Conservation (phyloP, 2,888 invertebrate genomes). For the Brenthis daphne region DNA sequence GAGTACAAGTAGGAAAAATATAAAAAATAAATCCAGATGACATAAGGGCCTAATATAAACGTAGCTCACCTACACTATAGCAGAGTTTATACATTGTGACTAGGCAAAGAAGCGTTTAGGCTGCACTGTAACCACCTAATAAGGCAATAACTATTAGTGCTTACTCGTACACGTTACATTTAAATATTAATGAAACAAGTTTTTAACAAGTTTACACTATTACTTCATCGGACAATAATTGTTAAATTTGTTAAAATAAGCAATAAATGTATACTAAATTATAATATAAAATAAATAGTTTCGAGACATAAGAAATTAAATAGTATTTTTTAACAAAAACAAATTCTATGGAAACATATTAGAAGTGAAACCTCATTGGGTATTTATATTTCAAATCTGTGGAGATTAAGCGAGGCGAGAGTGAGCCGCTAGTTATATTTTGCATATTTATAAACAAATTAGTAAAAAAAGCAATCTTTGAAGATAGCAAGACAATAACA, state of each 20-base stretch:
- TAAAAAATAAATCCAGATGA: slow-evolving; percentile 1
- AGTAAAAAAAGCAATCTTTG: too few relatives aligned
- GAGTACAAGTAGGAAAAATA: too few relatives aligned
- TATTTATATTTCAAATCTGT: too few relatives aligned
- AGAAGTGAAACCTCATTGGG: too few relatives aligned
- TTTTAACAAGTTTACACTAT: slow-evolving; percentile 16
- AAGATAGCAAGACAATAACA: too few relatives aligned
- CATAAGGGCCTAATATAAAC: slow-evolving; percentile 20
- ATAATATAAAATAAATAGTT: too few relatives aligned
- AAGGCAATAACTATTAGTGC: slow-evolving; percentile 56
- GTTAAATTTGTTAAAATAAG: slow-evolving; percentile 12
- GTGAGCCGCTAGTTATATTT: too few relatives aligned
- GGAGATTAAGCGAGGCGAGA: too few relatives aligned
- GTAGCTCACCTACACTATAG: slow-evolving; percentile 32
- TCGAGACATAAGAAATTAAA: too few relatives aligned
- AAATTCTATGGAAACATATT: too few relatives aligned
- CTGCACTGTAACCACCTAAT: slow-evolving; percentile 54
- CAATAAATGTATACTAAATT: background rate
- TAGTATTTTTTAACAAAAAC: too few relatives aligned
- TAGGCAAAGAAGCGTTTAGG: slow-evolving; percentile 55
- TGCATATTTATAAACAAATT: too few relatives aligned
- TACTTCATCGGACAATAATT: slow-evolving; percentile 6
- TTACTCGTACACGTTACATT: slow-evolving; percentile 17
- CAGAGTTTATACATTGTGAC: slow-evolving; percentile 48
- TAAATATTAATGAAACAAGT: slow-evolving; percentile 17